These are phyloP conservation scores for Perccottus glenii DNA, from an alignment of 2,113 vertebrate genomes.

Conservation along the genomic window DNA sequence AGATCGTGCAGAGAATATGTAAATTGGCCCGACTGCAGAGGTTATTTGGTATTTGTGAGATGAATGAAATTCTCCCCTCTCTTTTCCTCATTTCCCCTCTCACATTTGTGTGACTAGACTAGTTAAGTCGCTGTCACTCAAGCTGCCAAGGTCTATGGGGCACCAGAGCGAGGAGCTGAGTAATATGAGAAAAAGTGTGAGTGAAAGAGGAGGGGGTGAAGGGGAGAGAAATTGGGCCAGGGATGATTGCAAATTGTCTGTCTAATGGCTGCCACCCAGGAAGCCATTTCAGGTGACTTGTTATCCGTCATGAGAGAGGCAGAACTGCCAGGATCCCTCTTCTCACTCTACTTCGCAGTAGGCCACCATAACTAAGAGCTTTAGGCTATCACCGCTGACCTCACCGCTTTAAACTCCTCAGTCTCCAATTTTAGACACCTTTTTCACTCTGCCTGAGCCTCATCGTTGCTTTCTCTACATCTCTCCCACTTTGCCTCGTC, in stretches of 20 bases:
- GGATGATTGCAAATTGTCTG: slow-evolving; percentile 72
- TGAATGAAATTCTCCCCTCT: slow-evolving; percentile 68
- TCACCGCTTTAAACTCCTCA: slow-evolving; percentile 71
- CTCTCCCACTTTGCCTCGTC: slow-evolving; percentile 52
- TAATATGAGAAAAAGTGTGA: slow-evolving; percentile 74
- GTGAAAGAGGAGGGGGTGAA: slow-evolving; percentile 29
- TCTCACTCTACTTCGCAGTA: slow-evolving; percentile 70
- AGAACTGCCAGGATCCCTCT: slow-evolving; percentile 72
- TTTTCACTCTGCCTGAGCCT: slow-evolving; percentile 25
- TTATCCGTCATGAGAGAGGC: slow-evolving; percentile 74
- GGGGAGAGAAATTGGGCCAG: slow-evolving; percentile 73
- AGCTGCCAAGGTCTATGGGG: slow-evolving; percentile 72
- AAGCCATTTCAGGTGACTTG: slow-evolving; percentile 78
- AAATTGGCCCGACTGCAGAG: slow-evolving; percentile 55
- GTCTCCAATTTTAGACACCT: slow-evolving; percentile 62
- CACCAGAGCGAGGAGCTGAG: slow-evolving; percentile 68
- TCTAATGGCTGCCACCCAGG: slow-evolving; percentile 60
- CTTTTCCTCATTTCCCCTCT: slow-evolving; percentile 70
- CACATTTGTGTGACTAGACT: slow-evolving; percentile 76
- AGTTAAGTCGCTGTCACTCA: slow-evolving; percentile 79
- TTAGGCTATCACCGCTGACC: slow-evolving; percentile 78
- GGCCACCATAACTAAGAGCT: slow-evolving; percentile 74
- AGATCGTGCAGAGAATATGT: slow-evolving; percentile 53
- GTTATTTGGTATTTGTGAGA: slow-evolving; percentile 76
- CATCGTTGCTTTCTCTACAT: slow-evolving; percentile 44